Percentiles rank a stretch among this genome's conserved stretches.
phyloP scores from a whole-genome alignment of 2,888 invertebrate genomes.

The Strigamia maritima region DNA sequence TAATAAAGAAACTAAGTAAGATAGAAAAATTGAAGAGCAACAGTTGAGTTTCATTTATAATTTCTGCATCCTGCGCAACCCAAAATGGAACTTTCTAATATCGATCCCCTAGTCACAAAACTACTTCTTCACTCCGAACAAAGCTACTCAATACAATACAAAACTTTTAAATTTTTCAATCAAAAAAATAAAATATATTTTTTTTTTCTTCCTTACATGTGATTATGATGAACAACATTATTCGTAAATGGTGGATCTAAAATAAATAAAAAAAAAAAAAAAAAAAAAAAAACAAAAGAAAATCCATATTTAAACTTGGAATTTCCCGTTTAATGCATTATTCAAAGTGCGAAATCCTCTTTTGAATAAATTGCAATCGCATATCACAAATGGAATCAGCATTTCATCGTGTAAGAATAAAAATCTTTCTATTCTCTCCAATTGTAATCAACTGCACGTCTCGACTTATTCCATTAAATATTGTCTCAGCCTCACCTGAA shows the following conservation, averaged over 20 bases:
- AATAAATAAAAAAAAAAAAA: not conserved
- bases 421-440: not conserved
- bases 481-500: constrained; percentile 62
- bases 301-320: not conserved
- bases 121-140: not conserved
- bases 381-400: not conserved
- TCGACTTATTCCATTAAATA: not conserved
- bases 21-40: not conserved
- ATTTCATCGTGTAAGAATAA: not conserved
- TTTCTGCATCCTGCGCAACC: not conserved
- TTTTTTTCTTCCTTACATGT: no score
- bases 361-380: not conserved
- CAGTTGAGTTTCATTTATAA: not conserved
- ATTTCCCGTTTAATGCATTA: not conserved
- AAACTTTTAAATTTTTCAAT: not conserved
- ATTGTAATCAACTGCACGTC: not conserved
- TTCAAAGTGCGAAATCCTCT: not conserved
- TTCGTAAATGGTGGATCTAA: constrained; percentile 1
- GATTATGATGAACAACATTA: constrained; percentile 22
- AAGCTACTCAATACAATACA: not conserved
- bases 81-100: constrained; percentile 22
- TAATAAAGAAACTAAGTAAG: not conserved
- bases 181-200: not conserved
- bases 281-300: not conserved
- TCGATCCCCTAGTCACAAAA: not conserved